phyloP scores from a whole-genome alignment of 92 coral and sea anemone genomes.

The Blastomussa wellsi region DNA sequence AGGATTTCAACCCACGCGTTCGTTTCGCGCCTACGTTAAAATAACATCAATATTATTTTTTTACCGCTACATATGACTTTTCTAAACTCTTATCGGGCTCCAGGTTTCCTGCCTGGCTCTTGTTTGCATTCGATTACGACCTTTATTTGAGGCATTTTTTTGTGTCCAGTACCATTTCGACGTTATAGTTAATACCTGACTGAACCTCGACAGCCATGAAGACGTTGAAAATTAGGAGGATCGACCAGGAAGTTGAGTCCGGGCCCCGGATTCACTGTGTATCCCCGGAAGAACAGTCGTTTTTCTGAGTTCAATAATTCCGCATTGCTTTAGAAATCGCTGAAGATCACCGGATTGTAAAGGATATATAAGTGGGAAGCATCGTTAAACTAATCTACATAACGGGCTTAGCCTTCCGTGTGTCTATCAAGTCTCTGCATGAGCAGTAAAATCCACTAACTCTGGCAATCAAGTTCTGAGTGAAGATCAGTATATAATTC shows the following conservation, averaged over 20 bases:
- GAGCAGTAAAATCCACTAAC: neutral
- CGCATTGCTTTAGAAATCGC: neutral
- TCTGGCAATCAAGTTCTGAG: neutral
- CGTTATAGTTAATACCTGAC: neutral
- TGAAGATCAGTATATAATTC: neutral
- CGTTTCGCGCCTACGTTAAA: slow-evolving; percentile 1
- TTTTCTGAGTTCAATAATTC: neutral
- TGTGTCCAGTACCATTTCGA: neutral
- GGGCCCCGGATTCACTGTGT: neutral
- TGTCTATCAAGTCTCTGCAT: neutral
- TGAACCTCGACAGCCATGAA: neutral
- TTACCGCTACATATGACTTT: neutral
- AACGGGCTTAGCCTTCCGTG: neutral
- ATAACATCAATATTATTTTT: neutral
- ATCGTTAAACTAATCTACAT: neutral
- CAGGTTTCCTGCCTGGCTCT: neutral
- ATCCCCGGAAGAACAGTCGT: neutral
- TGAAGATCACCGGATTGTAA: neutral
- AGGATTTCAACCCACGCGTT: neutral
- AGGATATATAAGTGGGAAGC: neutral
- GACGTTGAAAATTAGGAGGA: neutral
- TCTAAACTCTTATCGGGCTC: neutral
- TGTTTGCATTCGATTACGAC: neutral
- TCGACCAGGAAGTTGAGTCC: neutral
- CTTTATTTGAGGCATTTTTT: neutral